Evolutionary conservation across 2,113 vertebrate genomes (phyloP).

Genomic region (Tragelaphus scriptus): DNA sequence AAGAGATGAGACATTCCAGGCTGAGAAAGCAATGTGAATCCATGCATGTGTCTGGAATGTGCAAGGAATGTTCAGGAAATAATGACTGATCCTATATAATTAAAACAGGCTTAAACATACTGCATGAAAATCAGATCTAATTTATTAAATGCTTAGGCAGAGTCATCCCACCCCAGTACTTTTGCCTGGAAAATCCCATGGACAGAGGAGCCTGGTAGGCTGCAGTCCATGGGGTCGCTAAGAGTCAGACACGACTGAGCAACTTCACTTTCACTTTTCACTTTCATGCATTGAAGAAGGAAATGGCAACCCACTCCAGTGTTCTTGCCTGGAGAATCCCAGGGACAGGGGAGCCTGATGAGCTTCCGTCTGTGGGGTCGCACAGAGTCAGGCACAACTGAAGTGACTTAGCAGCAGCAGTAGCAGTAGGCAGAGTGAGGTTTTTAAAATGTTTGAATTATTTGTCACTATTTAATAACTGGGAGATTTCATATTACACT

Average conservation of each 20-base stretch:
- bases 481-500: background rate
- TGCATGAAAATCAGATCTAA: background rate
- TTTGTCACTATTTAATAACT: conserved; percentile 4
- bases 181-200: too few species aligned
- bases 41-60: background rate
- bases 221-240: too few species aligned
- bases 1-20: background rate
- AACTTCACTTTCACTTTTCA: too few species aligned
- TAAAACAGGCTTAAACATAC: background rate
- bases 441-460: conserved; percentile 20
- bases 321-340: too few species aligned
- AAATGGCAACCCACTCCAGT: too few species aligned
- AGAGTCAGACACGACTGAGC: too few species aligned
- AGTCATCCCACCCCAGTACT: background rate
- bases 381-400: too few species aligned
- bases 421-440: background rate
- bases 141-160: background rate
- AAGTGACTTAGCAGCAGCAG: too few species aligned
- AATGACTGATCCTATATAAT: background rate
- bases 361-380: too few species aligned
- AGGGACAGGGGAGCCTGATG: too few species aligned
- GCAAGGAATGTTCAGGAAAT: background rate
- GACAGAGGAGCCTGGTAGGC: too few species aligned
- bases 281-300: too few species aligned
- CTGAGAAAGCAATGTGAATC: background rate